Base-by-base conservation (phyloP, 1,140 invertebrate genomes). In the Scaptomyza pallida region DNA sequence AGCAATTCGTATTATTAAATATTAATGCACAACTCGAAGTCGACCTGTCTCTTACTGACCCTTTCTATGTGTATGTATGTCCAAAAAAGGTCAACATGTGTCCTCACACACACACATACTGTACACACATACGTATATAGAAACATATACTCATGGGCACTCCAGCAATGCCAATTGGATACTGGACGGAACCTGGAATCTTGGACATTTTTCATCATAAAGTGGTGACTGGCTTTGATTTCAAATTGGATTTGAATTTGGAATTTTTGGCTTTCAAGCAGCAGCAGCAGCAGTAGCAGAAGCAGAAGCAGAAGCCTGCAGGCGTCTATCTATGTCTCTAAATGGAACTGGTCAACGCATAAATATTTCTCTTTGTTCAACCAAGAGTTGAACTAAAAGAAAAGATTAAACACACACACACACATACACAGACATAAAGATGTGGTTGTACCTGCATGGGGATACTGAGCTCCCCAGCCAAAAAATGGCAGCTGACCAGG, bases 1-100 rank as follows among this genome's bases (percentile, higher is more conserved):
- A 89, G 85, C 80, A 78, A 86, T 85, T 89, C 81, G 63, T 78
- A 59, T 72, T 89, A 89, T 89, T 89, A 89, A 89, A 89, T 89
- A 89, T 89, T 89, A 89, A 89, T 89, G 65, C 75, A 67, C 21
- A 88, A 69, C 74, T 88, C 72, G n/a, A 72, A 86, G 81, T 77
- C 64, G 56, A 80, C 72, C 72, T 80, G 72, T 71, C 69, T 81
- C 78, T 37, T 17, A 60, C 70, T 86, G 78, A 88, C 78, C 81
- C 81, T 85, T 85, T 88, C 65, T 30, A n/a, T n/a, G n/a, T 8
- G 26, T 69, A 62, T 74, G 57, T 51, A 51, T 37, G 44, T 45
- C 63, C 63, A 30, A 77, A 76, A 80, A 86, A 74, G 73, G 81
- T 78, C 78, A 82, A 78, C 78, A 77, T 71, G 56, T 78, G 75